Base-by-base conservation (phyloP, 2,113 vertebrate genomes). In the Puntigrus tetrazona region DNA sequence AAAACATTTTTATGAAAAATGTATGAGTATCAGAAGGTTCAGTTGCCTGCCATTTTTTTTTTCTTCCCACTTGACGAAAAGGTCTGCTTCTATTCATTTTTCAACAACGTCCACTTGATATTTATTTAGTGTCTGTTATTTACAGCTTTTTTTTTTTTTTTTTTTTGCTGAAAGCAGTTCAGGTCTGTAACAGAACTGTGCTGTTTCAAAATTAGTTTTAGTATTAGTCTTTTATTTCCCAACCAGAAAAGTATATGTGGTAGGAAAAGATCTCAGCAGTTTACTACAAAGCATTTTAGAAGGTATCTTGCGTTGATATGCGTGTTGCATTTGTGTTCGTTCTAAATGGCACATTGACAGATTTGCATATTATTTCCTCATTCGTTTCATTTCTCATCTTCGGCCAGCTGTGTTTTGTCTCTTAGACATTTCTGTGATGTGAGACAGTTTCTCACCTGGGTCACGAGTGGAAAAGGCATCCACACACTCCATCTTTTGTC, bases 71-170 rank as follows among this genome's bases (percentile, higher is more conserved):
- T 78, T 20, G 47, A 57, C 65, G 20, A 67, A 69, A 74, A 27
- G 6, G 6, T 78, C 7, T 43, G 81, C 81, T 87, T 77, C 52
- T 22, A 74, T 36, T 36, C 29, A 29, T 11, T 88, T 75, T 41
- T 82, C 31, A 52, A 84, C 52, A 16, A 70, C 41, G 52, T 36
- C 14, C 2, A 16, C 22, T 59, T 29, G 16, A 67, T 52, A 52
- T 85, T 86, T 86, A 87, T 88, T 88, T 89, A 78, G 43, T 45
- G 80, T 90, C 73, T 84, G 45, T 57, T 88, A 88, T 92, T 89
- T 82, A 82, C 75, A 84, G 47, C 0, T 3, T 18, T 63, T 61
- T 27, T 65, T 52, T 6, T 65, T 52, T 6, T 47, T 50, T 20
- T 16, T 79, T 29, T 87, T 38, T 43, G 87, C 87, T 84, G 57